A percentile compares a stretch with the other conserved stretches of the same genome.
Conservation (phyloP, 1,140 invertebrate genomes). For the Charaxes varanes region DNA sequence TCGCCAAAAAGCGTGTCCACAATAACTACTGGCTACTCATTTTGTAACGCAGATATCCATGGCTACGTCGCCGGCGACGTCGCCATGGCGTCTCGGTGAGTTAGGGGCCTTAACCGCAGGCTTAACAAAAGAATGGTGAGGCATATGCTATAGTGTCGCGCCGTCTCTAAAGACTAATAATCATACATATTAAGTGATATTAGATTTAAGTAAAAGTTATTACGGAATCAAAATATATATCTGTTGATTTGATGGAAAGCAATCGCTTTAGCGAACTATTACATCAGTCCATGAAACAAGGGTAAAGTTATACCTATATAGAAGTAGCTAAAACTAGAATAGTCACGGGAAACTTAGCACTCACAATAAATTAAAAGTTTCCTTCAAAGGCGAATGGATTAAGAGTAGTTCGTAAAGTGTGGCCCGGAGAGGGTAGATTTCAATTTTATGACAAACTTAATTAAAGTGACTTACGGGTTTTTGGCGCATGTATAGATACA, state of each 20-base stretch:
- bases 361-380: conserved; percentile 71
- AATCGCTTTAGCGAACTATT: conserved; percentile 39
- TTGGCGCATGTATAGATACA: conserved; percentile 41
- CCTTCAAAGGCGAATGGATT: conserved; percentile 68
- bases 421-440: conserved; percentile 61
- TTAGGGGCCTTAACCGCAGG: too few relatives aligned
- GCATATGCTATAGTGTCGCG: too few relatives aligned
- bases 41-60: too few relatives aligned
- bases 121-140: too few relatives aligned
- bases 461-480: conserved; percentile 58
- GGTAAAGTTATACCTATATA: conserved; percentile 44
- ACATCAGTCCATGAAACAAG: conserved; percentile 57
- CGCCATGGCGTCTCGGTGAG: too few relatives aligned
- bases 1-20: too few relatives aligned
- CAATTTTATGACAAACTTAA: conserved; percentile 73
- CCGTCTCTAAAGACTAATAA: too few relatives aligned
- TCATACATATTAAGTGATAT: too few relatives aligned
- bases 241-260: conserved; percentile 2
- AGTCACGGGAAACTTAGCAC: conserved; percentile 65
- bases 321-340: too few relatives aligned
- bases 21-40: too few relatives aligned
- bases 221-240: not conserved
- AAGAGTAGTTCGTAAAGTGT: conserved; percentile 63
- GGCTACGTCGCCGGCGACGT: too few relatives aligned
- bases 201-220: too few relatives aligned